These are phyloP conservation scores for Drosophila ficusphila DNA, from an alignment of 1,140 invertebrate genomes.

Conservation along the genomic window DNA sequence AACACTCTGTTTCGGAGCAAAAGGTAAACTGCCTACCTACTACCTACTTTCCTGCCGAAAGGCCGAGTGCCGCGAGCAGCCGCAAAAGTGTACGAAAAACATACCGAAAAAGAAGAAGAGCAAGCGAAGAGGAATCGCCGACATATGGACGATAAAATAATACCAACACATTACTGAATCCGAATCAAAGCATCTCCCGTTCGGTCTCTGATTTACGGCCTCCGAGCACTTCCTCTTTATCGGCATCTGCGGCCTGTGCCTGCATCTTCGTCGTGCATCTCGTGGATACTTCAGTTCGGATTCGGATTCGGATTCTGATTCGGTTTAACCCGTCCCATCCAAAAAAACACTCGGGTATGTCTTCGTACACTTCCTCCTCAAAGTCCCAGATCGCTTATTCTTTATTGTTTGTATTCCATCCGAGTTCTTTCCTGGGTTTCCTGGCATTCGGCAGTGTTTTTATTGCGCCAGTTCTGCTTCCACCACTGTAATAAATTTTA, in stretches of 20 bases:
- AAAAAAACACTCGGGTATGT: constrained; percentile 50
- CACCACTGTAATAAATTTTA: constrained; percentile 26
- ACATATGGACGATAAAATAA: constrained; percentile 56
- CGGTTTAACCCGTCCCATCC: constrained; percentile 46
- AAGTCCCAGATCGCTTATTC: constrained; percentile 10
- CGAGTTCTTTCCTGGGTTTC: constrained; percentile 26
- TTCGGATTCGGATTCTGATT: constrained; percentile 12
- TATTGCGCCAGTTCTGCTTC: constrained; percentile 29
- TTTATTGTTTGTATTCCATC: constrained; percentile 1
- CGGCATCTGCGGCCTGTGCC: constrained; percentile 42
- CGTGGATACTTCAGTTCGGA: constrained; percentile 12
- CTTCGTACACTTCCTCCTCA: constrained; percentile 2
- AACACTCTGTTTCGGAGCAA: constrained; percentile 30
- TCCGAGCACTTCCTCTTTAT: constrained; percentile 68
- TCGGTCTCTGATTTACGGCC: constrained; percentile 66
- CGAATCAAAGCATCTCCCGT: constrained; percentile 20
- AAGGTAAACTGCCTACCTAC: constrained; percentile 80
- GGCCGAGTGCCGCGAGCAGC: constrained; percentile 43
- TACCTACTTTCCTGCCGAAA: constrained; percentile 73
- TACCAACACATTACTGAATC: constrained; percentile 49
- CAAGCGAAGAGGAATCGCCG: constrained; percentile 7
- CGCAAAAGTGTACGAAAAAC: constrained; percentile 78
- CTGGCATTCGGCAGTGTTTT: constrained; percentile 45
- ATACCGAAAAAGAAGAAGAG: constrained; percentile 52
- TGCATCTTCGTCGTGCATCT: constrained; percentile 27